A percentile compares a stretch with the other conserved stretches of the same genome.
Conservation (phyloP, 1,140 invertebrate species). For the Bombyx mandarina region DNA sequence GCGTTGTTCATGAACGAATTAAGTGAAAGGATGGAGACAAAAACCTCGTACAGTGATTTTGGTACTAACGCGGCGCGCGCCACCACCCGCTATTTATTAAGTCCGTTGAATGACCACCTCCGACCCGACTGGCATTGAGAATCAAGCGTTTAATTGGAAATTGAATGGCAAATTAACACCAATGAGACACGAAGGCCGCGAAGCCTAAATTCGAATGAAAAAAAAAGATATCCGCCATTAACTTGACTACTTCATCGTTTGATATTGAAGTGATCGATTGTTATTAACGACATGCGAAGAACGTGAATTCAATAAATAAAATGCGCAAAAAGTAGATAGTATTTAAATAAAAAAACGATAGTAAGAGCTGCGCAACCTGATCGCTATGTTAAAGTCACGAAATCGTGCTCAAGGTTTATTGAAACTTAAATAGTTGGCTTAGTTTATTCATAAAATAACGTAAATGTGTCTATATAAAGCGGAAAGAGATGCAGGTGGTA, state of each 20-base stretch:
- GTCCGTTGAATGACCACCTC: conserved; percentile 49
- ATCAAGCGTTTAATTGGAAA: conserved; percentile 68
- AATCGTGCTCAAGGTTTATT: conserved; percentile 3
- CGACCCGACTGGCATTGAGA: conserved; percentile 64
- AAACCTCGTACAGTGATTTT: conserved; percentile 43
- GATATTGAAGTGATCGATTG: too few species aligned
- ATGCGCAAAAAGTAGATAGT: too few species aligned
- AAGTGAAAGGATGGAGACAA: conserved; percentile 66
- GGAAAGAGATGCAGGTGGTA: too few species aligned
- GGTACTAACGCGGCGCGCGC: conserved; percentile 55
- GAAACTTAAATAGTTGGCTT: too few species aligned
- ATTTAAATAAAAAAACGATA: too few species aligned
- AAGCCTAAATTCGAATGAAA: conserved; percentile 44
- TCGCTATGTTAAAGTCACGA: conserved; percentile 23
- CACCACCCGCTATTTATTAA: conserved; percentile 63
- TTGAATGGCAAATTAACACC: conserved; percentile 56
- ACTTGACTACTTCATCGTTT: too few species aligned
- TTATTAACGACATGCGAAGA: too few species aligned
- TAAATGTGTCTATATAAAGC: too few species aligned
- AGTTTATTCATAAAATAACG: too few species aligned
- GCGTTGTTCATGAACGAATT: conserved; percentile 45
- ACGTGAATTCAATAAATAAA: too few species aligned
- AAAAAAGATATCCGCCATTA: conserved; percentile 8
- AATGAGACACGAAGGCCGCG: conserved; percentile 56
- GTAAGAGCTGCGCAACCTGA: conserved; percentile 26